Evolutionary conservation across 35 echinoderm and acorn worm species (phyloP), one percentile per base, ranked within the genome.

Genomic region (Amphiura filiformis): DNA sequence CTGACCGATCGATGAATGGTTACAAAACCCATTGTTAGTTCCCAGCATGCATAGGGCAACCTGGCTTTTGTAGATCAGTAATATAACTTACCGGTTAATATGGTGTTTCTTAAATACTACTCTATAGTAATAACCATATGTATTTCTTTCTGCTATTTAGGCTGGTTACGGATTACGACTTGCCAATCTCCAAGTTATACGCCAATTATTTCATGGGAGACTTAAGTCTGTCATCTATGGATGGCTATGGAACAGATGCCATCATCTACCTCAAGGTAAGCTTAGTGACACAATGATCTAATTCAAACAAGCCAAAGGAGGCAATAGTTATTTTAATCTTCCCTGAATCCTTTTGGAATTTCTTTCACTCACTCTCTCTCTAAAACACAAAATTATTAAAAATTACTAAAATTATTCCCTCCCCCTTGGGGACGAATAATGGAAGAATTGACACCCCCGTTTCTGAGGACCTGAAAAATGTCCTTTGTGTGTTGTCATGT

Each of bases 181-280:
- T 97, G 11, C 95, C 95, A 32, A 89, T 97, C 42, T 88, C 92
- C 42, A 91, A 89, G 70, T 79, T 97, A 15, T 97, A 97, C 76
- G 95, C 95, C 38, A 94, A 94, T 44, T 97, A 97, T 56, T 97
- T 97, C 92, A 92, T 94, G 34, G 95, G 95, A 31, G 95, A 97
- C 70, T 76, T 97, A 17, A 91, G 89, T 28, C 18, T 97, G 18
- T 75, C 89, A 39, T 97, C 95, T 0, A 94, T 97, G 92, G 92
- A 97, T 61, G 95, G 95, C 64, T 89, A 94, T 84, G 95, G 95
- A 30, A 97, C 95, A 22, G 95, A 97, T 86, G 95, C 92, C 22
- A 42, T 94, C n/a, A 78, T 97, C 34, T 97, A 97, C 44, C 81
- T 97, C 20, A 97, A 97, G 95, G 95, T 94, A 70, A 93, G 40